A percentile compares a stretch with the other conserved stretches of the same genome.
Evolutionary conservation across 2,797 vertebrate species (phyloP).

Genomic region (Spondyliosoma cantharus): DNA sequence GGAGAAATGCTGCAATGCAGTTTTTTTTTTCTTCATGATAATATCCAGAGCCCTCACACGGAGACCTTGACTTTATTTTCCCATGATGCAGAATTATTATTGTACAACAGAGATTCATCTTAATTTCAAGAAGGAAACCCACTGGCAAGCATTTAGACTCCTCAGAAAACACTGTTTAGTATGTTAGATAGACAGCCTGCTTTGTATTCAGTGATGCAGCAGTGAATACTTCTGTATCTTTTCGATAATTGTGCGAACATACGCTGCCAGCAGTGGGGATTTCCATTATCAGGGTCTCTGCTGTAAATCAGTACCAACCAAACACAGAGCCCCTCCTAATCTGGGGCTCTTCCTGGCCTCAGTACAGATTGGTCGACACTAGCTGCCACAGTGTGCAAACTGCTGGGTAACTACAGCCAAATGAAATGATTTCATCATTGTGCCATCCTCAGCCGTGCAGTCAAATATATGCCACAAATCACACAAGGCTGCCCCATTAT

Average conservation of each 20-base stretch:
- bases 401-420: conserved; percentile 29
- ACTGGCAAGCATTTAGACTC: neutral
- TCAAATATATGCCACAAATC: neutral
- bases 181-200: neutral
- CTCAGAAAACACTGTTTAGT: neutral
- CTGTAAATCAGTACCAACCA: conserved; percentile 63
- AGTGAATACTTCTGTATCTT: too few relatives aligned
- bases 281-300: conserved; percentile 61
- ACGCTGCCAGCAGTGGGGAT: conserved; percentile 55
- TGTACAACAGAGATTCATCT: conserved; percentile 8
- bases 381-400: conserved; percentile 31
- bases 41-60: conserved; percentile 28
- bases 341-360: conserved; percentile 51
- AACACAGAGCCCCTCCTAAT: conserved; percentile 69
- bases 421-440: conserved; percentile 39
- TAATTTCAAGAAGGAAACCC: neutral
- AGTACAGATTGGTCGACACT: conserved; percentile 41
- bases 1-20: conserved; percentile 23
- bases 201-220: too few relatives aligned
- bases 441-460: conserved; percentile 45
- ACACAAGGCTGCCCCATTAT: neutral
- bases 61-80: conserved; percentile 17
- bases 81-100: neutral
- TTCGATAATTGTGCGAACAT: neutral
- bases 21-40: conserved; percentile 21